Conservation (phyloP, 2,888 invertebrate species). For the Acrocera orbiculus region DNA sequence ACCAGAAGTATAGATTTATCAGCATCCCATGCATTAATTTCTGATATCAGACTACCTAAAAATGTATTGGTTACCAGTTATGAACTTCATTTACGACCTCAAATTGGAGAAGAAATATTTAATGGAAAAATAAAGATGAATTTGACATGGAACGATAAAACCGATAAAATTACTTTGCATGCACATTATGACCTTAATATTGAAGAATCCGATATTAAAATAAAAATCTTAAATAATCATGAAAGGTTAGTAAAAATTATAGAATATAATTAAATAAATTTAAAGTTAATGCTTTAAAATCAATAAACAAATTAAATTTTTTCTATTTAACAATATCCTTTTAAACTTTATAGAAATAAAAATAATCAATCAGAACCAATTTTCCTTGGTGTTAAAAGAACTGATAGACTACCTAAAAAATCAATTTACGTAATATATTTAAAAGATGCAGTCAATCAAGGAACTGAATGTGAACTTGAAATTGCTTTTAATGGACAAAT, state of each 20-base stretch:
- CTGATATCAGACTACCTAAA: slow-evolving; percentile 44
- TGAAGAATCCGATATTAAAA: slow-evolving; percentile 33
- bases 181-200: slow-evolving; percentile 46
- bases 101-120: slow-evolving; percentile 44
- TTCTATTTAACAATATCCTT: no score
- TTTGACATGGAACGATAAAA: slow-evolving; percentile 43
- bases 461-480: slow-evolving; percentile 41
- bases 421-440: slow-evolving; percentile 42
- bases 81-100: slow-evolving; percentile 46
- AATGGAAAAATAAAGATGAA: slow-evolving; percentile 51
- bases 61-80: slow-evolving; percentile 48
- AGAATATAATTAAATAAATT: not conserved
- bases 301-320: no score
- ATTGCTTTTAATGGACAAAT: slow-evolving; percentile 48
- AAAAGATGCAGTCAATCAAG: slow-evolving; percentile 37
- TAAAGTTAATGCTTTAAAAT: no score
- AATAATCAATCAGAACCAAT: slow-evolving; percentile 11
- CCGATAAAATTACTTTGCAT: slow-evolving; percentile 46
- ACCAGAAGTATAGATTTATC: slow-evolving; percentile 53
- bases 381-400: slow-evolving; percentile 22
- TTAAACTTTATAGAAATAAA: no score
- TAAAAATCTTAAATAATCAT: slow-evolving; percentile 21
- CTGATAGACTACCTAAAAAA: slow-evolving; percentile 40
- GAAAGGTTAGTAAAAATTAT: slow-evolving; percentile 15
- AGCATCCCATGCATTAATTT: slow-evolving; percentile 44